Conservation (phyloP, 2,797 vertebrate species). For the Bovichtus diacanthus region DNA sequence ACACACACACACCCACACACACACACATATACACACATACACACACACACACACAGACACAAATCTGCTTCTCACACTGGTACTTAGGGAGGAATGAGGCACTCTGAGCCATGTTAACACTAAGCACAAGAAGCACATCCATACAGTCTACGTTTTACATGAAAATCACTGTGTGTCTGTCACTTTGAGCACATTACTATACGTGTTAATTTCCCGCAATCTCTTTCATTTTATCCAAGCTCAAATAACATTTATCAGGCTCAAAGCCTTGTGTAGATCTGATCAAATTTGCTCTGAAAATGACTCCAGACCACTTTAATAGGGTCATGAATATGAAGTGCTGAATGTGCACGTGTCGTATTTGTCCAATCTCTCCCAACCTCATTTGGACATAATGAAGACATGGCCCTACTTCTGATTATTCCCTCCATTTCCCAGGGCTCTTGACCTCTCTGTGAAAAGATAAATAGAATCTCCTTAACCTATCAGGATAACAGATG, state of each 20-base stretch:
- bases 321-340: conserved; percentile 82
- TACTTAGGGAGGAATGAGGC: conserved; percentile 33
- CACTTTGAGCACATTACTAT: conserved; percentile 34
- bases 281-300: conserved; percentile 92
- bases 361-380: conserved; percentile 83
- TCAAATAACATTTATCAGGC: conserved; percentile 71
- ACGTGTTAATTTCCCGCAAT: conserved; percentile 49
- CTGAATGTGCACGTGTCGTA: conserved; percentile 69
- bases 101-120: conserved; percentile 58
- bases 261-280: conserved; percentile 70
- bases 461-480: conserved; percentile 80
- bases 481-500: conserved; percentile 66
- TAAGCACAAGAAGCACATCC: conserved; percentile 17
- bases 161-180: conserved; percentile 36
- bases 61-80: conserved; percentile 34
- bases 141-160: conserved; percentile 8
- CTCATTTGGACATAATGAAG: conserved; percentile 87
- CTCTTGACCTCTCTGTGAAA: conserved; percentile 73
- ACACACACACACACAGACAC: conserved; percentile 10
- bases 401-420: conserved; percentile 76
- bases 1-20: conserved; percentile 30
- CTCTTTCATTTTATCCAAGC: conserved; percentile 53
- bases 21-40: conserved; percentile 31
- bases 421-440: conserved; percentile 71
- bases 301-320: conserved; percentile 89